Evolutionary conservation across 35 echinoderm and acorn worm genomes (phyloP).

Genomic region (Eucidaris tribuloides): DNA sequence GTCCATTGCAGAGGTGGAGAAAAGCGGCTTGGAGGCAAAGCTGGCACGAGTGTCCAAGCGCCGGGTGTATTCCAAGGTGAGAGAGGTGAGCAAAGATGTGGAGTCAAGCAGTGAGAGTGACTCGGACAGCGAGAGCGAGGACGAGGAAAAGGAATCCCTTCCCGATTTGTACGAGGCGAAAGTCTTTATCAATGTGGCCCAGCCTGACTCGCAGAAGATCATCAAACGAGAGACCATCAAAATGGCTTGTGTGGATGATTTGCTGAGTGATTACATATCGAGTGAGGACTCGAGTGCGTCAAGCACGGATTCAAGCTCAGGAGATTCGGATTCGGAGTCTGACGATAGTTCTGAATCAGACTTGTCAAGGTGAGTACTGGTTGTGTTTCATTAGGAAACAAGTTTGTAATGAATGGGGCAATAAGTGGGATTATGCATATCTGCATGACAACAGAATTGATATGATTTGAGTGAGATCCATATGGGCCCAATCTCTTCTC

Average conservation of each 20-base stretch:
- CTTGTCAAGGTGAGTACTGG: not conserved
- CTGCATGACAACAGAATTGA: no score
- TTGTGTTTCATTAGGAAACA: no score
- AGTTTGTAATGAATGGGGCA: no score
- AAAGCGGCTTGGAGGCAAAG: not conserved
- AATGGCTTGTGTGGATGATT: slow-evolving; percentile 7
- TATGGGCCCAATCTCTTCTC: no score
- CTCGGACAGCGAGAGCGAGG: not conserved
- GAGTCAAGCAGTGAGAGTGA: not conserved
- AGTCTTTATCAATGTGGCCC: slow-evolving; percentile 1
- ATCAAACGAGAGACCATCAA: slow-evolving; percentile 2
- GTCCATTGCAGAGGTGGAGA: slow-evolving; percentile 13
- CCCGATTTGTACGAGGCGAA: not conserved
- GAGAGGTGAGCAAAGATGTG: not conserved
- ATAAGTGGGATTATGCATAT: no score
- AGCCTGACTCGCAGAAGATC: slow-evolving; percentile 4
- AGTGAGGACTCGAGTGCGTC: not conserved
- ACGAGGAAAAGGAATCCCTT: not conserved
- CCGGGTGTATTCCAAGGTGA: not conserved
- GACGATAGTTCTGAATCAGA: slow-evolving; percentile 11
- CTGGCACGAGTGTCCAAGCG: slow-evolving; percentile 1
- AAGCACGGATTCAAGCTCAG: not conserved
- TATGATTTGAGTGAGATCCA: no score
- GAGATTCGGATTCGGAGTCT: not conserved
- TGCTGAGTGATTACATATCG: slow-evolving; percentile 1